Evolutionary conservation across 2,888 invertebrate species (phyloP).

Genomic region (Eledone cirrhosa): DNA sequence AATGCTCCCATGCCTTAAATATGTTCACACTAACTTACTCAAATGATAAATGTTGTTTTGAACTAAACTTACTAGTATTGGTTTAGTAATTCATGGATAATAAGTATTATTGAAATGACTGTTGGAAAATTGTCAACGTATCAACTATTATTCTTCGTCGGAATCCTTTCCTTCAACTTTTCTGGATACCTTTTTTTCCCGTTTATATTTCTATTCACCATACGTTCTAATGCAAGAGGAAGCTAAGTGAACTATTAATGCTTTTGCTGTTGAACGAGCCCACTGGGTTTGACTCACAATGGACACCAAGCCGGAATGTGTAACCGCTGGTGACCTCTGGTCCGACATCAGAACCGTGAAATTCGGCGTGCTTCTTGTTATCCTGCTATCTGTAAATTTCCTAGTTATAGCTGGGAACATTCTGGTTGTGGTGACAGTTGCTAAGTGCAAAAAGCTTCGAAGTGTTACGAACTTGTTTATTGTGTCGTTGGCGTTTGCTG

Average conservation of each 20-base stretch:
- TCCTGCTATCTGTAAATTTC: slow-evolving; percentile 76
- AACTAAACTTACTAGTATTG: too few relatives aligned
- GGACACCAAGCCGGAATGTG: not conserved
- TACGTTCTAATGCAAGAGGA: too few relatives aligned
- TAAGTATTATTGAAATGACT: too few relatives aligned
- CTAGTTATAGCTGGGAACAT: slow-evolving; percentile 91
- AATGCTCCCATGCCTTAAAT: too few relatives aligned
- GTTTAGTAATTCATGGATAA: too few relatives aligned
- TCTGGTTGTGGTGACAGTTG: slow-evolving; percentile 91
- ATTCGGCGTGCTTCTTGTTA: slow-evolving; percentile 37
- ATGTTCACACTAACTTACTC: too few relatives aligned
- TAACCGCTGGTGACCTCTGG: slow-evolving; percentile 21
- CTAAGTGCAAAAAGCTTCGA: slow-evolving; percentile 84
- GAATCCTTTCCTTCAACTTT: not conserved
- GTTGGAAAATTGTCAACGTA: too few relatives aligned
- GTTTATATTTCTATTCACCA: not conserved
- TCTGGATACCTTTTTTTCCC: not conserved
- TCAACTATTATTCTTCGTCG: too few relatives aligned
- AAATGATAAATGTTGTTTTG: too few relatives aligned
- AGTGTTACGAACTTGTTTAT: slow-evolving; percentile 97
- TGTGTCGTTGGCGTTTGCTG: slow-evolving; percentile 94
- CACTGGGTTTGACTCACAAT: too few relatives aligned
- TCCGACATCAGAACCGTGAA: slow-evolving; percentile 24
- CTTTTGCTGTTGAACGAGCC: too few relatives aligned
- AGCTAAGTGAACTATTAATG: too few relatives aligned